A percentile compares a stretch with the other conserved stretches of the same genome.
These are phyloP conservation scores for Drosophila leontia DNA, from an alignment of 1,140 invertebrate species.

Conservation along the genomic window DNA sequence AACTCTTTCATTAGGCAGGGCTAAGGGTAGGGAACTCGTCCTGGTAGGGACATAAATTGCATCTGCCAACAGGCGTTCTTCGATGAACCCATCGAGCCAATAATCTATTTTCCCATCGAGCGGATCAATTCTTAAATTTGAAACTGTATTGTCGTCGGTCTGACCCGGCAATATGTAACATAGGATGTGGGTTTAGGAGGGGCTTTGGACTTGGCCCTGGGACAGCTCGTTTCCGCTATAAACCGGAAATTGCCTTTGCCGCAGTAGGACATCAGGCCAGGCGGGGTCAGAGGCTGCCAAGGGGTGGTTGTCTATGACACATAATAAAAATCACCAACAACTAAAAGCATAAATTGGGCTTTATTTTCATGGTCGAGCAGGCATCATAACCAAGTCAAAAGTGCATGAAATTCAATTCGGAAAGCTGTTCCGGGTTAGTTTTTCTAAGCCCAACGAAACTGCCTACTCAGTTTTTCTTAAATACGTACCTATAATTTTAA, in stretches of 20 bases:
- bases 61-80: constrained; percentile 13
- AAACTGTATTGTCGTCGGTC: constrained; percentile 65
- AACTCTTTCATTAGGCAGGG: constrained; percentile 6
- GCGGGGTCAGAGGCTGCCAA: constrained; percentile 1
- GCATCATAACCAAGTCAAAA: neutral
- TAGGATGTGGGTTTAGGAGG: constrained; percentile 5
- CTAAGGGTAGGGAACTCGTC: neutral
- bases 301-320: constrained; percentile 71
- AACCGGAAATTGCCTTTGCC: constrained; percentile 76
- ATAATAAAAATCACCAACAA: constrained; percentile 84
- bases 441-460: too few species aligned
- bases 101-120: constrained; percentile 45
- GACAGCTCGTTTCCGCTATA: constrained; percentile 71
- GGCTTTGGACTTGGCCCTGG: constrained; percentile 26
- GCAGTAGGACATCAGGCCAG: constrained; percentile 35
- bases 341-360: constrained; percentile 83
- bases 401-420: too few species aligned
- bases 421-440: too few species aligned
- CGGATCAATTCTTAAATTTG: constrained; percentile 49
- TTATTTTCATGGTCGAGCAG: constrained; percentile 76
- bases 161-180: constrained; percentile 46
- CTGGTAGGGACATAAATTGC: constrained; percentile 34
- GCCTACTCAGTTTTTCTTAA: too few species aligned
- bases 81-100: constrained; percentile 43
- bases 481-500: too few species aligned